A percentile compares a stretch with the other conserved stretches of the same genome.
Evolutionary conservation across 2,888 invertebrate genomes (phyloP).

Genomic region (Acheta domesticus): DNA sequence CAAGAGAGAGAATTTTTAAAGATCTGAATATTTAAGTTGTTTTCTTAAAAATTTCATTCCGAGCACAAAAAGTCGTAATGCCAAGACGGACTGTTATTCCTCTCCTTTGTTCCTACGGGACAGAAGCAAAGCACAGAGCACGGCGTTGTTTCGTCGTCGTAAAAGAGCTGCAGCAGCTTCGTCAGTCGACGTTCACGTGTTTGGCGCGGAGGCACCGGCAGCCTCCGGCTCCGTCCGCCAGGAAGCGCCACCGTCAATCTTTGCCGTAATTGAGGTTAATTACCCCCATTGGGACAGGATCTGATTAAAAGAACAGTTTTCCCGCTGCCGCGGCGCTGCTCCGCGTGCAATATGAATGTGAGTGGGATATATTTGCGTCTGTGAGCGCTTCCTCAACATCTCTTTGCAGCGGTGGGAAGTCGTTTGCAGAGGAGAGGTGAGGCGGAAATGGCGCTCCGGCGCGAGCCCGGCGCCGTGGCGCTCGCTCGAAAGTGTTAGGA

Average conservation of each 20-base stretch:
- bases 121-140: background rate
- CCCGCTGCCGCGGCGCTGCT: background rate
- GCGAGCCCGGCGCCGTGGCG: background rate
- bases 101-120: background rate
- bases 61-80: slow-evolving; percentile 22
- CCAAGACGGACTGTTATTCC: slow-evolving; percentile 4
- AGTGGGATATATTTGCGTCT: slow-evolving; percentile 18
- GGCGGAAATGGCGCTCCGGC: background rate
- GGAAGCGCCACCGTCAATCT: slow-evolving; percentile 18
- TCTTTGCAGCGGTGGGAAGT: background rate
- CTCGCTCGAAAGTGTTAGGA: slow-evolving; percentile 1
- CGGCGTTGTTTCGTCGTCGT: background rate
- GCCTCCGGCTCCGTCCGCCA: background rate
- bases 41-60: slow-evolving; percentile 21
- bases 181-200: no score
- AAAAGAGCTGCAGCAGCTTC: background rate
- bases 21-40: background rate
- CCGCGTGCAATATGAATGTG: slow-evolving; percentile 9
- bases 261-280: slow-evolving; percentile 20
- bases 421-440: background rate
- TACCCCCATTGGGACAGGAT: slow-evolving; percentile 18
- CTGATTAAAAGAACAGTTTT: slow-evolving; percentile 11
- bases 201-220: background rate
- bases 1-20: background rate
- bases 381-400: background rate